These are phyloP conservation scores for Subacronicta megacephala DNA, from an alignment of 2,888 invertebrate genomes.

Conservation along the genomic window DNA sequence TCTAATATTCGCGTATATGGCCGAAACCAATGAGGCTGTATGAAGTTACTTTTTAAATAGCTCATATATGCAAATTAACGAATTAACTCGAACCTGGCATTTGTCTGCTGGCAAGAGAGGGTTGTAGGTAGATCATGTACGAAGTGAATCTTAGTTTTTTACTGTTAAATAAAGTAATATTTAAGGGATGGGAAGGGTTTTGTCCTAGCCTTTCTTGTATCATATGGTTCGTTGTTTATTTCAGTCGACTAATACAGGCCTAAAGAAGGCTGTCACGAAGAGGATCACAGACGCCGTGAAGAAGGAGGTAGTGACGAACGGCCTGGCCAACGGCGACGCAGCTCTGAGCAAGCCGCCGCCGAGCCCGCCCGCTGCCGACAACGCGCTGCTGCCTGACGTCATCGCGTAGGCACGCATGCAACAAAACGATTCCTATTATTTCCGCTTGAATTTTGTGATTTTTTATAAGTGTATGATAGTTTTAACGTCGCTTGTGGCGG, in stretches of 20 bases:
- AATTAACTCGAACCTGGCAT: too few relatives aligned
- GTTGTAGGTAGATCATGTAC: too few relatives aligned
- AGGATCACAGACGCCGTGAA: slow-evolving; percentile 54
- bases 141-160: too few relatives aligned
- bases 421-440: slow-evolving; percentile 84
- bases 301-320: slow-evolving; percentile 51
- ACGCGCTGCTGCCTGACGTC: slow-evolving; percentile 83
- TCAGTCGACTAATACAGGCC: slow-evolving; percentile 72
- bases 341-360: slow-evolving; percentile 83
- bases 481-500: slow-evolving; percentile 78
- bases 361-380: slow-evolving; percentile 82
- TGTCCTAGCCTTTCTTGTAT: too few relatives aligned
- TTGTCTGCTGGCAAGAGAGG: too few relatives aligned
- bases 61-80: too few relatives aligned
- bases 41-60: too few relatives aligned
- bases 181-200: too few relatives aligned
- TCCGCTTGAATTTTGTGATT: slow-evolving; percentile 90
- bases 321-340: slow-evolving; percentile 62
- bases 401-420: slow-evolving; percentile 75
- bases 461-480: slow-evolving; percentile 88
- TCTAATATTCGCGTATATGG: too few relatives aligned
- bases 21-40: too few relatives aligned
- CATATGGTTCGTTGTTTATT: slow-evolving; percentile 10
- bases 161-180: too few relatives aligned
- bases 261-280: slow-evolving; percentile 69